phyloP scores from a whole-genome alignment of 2,113 vertebrate species.

The Crypturellus undulatus region DNA sequence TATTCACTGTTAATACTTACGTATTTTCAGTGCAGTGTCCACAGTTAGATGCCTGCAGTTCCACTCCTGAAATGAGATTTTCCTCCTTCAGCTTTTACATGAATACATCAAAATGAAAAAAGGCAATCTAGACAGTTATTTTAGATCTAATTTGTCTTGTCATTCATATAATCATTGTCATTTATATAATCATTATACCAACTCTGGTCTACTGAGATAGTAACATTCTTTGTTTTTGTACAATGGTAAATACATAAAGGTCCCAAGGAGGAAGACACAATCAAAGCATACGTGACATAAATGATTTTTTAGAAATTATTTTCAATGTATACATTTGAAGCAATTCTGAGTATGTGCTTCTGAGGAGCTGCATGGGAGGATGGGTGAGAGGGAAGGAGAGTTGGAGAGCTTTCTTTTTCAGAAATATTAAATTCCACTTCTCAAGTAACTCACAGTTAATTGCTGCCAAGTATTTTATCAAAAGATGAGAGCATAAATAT shows the following conservation, averaged over 20 bases:
- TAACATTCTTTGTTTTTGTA: background rate
- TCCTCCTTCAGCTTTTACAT: background rate
- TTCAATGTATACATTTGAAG: background rate
- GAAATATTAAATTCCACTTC: background rate
- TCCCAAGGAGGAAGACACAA: background rate
- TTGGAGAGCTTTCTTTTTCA: background rate
- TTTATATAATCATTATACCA: background rate
- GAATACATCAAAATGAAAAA: background rate
- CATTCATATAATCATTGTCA: background rate
- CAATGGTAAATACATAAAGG: background rate
- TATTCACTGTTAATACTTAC: background rate
- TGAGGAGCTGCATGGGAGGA: background rate
- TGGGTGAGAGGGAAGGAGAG: background rate
- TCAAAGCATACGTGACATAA: background rate
- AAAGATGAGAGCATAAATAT: slow-evolving; percentile 16
- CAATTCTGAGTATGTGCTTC: background rate
- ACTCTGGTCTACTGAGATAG: background rate
- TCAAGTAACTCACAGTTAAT: background rate
- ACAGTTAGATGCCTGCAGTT: background rate
- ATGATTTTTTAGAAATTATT: background rate
- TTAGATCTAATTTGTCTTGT: background rate
- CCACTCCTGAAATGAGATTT: background rate
- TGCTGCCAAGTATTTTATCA: background rate
- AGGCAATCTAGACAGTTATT: background rate
- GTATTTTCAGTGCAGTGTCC: background rate